Evolutionary conservation across 1,140 invertebrate species (phyloP).

Genomic region (Drosophila parabipectinata): DNA sequence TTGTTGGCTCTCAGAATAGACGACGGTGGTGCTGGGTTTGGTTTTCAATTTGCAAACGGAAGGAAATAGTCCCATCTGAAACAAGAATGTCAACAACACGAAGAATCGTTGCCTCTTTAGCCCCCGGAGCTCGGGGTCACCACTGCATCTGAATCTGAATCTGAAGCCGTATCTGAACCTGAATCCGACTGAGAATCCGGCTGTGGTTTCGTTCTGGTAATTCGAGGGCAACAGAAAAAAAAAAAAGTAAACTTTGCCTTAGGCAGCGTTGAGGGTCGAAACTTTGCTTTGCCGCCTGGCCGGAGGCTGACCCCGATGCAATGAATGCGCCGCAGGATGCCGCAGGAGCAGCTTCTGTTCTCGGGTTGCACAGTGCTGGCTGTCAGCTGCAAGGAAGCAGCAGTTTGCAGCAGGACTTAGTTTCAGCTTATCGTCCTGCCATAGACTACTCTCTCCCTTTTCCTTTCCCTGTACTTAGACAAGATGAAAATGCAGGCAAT

Average conservation of each 20-base stretch:
- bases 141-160: constrained; percentile 10
- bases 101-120: constrained; percentile 17
- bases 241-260: constrained; percentile 32
- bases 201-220: constrained; percentile 47
- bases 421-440: constrained; percentile 51
- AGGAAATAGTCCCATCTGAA: constrained; percentile 46
- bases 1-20: constrained; percentile 24
- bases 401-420: constrained; percentile 32
- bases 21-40: constrained; percentile 12
- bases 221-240: constrained; percentile 37
- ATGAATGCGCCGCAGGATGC: constrained; percentile 54
- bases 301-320: constrained; percentile 53
- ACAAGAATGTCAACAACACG: constrained; percentile 57
- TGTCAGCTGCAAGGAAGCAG: constrained; percentile 47
- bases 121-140: constrained; percentile 1
- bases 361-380: constrained; percentile 36
- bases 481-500: constrained; percentile 54
- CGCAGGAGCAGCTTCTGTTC: constrained; percentile 28
- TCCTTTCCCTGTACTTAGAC: constrained; percentile 6
- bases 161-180: constrained; percentile 27
- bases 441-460: constrained; percentile 19
- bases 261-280: constrained; percentile 9
- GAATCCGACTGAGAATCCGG: constrained; percentile 17
- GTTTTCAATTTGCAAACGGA: constrained; percentile 68
- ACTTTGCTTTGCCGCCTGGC: constrained; percentile 12